These are phyloP conservation scores for Drosophila micromelanica DNA, from an alignment of 1,140 invertebrate species.

Conservation along the genomic window DNA sequence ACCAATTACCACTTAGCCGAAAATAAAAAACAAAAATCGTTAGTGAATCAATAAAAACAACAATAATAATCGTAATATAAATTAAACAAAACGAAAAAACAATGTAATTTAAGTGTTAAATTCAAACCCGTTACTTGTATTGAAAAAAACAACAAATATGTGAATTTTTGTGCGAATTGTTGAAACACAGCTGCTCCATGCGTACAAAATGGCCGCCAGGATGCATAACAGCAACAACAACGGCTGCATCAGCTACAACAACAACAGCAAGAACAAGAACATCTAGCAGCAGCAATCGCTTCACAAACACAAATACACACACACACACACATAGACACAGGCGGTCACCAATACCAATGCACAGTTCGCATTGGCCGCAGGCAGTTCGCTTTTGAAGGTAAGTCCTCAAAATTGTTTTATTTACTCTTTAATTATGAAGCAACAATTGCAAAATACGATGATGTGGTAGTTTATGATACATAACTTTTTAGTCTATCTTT, in stretches of 20 bases:
- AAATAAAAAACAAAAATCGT: constrained; percentile 4
- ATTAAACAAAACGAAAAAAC: constrained; percentile 34
- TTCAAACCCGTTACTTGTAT: constrained; percentile 39
- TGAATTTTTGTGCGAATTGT: constrained; percentile 43
- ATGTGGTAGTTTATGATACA: no score
- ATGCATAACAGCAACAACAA: constrained; percentile 44
- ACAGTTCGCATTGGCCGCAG: constrained; percentile 10
- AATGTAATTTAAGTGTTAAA: constrained; percentile 64
- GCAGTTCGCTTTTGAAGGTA: constrained; percentile 65
- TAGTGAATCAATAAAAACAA: constrained; percentile 65
- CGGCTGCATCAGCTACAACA: not conserved
- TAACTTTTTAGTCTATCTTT: no score
- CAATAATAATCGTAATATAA: constrained; percentile 39
- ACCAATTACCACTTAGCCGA: constrained; percentile 2
- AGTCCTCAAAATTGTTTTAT: constrained; percentile 54
- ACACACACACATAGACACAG: constrained; percentile 22
- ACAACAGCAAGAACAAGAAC: constrained; percentile 31
- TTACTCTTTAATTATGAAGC: no score
- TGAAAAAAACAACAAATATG: constrained; percentile 49
- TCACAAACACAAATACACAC: constrained; percentile 36
- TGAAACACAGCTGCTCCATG: constrained; percentile 40
- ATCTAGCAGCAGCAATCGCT: constrained; percentile 43
- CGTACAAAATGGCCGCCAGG: constrained; percentile 77
- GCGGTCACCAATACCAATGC: constrained; percentile 30
- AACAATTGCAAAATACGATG: no score